Evolutionary conservation across 2,888 invertebrate species (phyloP), one percentile per base, ranked within the genome.

Genomic region (Octodonta nipae): DNA sequence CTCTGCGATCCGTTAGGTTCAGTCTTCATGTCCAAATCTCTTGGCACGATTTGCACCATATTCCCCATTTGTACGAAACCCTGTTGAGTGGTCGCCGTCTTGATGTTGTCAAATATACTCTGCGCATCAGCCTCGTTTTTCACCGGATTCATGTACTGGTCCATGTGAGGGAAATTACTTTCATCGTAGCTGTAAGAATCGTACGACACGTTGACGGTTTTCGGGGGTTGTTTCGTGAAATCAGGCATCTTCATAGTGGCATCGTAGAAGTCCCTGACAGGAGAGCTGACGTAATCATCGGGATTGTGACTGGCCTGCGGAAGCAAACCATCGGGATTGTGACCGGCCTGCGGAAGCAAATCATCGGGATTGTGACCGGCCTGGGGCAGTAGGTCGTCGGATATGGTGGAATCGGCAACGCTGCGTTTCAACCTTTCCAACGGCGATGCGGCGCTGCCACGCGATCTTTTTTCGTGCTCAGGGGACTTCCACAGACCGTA

Each of bases 1-100:
- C n/a, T n/a, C n/a, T n/a, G n/a, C n/a, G n/a, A n/a, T n/a, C n/a
- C n/a, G n/a, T n/a, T n/a, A n/a, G n/a, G n/a, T n/a, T n/a, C n/a
- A n/a, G n/a, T n/a, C 32, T 36, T 33, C 13, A 30, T n/a, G 13
- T 31, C 33, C 29, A 30, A 27, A 26, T 65, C 64, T 10, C 63
- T 63, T 4, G 73, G 73, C 10, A 72, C 67, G 14, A 73, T 72
- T 56, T 73, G 71, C 20, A 73, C 55, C 54, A 73, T 68, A 47
- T 73, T 73, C 5, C 73, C 73, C 13, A 73, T 67, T 64, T 72
- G 62, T 10, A 65, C 50, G 28, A 61, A 49, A 8, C 27, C 27
- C 8, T 24, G 26, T 13, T n/a, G 11, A 3, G 4, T 22, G 7
- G 26, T 13, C 7, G 13, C 10, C 10, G 26, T n/a, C 22, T 22